A percentile compares a stretch with the other conserved stretches of the same genome.
Conservation (phyloP, 2,888 invertebrate species). For the Lathronympha strigana region DNA sequence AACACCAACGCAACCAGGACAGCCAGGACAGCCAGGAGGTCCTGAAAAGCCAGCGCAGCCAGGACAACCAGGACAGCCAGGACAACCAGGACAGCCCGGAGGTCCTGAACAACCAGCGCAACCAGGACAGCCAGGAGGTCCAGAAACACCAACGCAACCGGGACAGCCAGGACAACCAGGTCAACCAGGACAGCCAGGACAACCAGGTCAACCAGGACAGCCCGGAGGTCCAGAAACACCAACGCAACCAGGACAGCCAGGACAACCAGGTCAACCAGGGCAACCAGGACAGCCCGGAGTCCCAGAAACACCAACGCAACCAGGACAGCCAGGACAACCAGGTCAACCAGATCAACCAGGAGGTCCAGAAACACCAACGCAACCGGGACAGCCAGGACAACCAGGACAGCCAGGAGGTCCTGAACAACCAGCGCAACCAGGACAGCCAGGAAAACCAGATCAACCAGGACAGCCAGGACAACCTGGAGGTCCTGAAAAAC, state of each 20-base stretch:
- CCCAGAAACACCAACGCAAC: constrained; percentile 4
- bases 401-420: not conserved
- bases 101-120: not conserved
- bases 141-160: not conserved
- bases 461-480: not conserved
- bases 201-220: not conserved
- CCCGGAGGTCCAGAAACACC: no score
- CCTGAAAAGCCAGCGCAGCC: not conserved
- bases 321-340: not conserved
- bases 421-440: not conserved
- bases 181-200: not conserved
- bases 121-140: not conserved
- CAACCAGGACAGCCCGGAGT: no score
- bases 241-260: not conserved
- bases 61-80: no score
- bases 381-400: not conserved
- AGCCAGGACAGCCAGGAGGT: not conserved
- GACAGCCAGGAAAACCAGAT: not conserved
- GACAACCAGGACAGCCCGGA: not conserved
- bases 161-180: no score
- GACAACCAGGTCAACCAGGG: not conserved
- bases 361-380: not conserved
- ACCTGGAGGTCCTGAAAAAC: not conserved
- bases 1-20: not conserved
- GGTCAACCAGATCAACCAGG: not conserved